phyloP scores from a whole-genome alignment of 2,113 vertebrate genomes.

The Rhinolophus sinicus region DNA sequence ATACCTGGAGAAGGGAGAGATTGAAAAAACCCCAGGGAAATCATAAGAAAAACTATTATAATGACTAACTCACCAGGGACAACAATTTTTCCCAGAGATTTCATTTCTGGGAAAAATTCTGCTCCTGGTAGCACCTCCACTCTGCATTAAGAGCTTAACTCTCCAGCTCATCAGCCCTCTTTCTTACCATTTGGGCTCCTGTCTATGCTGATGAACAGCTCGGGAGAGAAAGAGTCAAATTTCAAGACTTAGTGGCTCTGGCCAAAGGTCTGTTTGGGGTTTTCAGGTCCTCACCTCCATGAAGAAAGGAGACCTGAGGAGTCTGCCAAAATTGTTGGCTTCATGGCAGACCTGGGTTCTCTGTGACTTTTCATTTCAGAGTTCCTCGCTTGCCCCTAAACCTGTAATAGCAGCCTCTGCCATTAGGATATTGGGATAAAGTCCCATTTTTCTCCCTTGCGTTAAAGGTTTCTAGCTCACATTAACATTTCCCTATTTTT shows the following conservation, averaged over 20 bases:
- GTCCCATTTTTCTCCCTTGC: neutral
- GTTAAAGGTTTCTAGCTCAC: neutral
- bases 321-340: neutral
- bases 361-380: conserved; percentile 2
- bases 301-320: neutral
- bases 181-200: neutral
- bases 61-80: neutral
- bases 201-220: neutral
- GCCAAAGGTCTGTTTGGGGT: neutral
- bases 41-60: neutral
- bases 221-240: neutral
- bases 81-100: neutral
- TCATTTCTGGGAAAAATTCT: neutral
- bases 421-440: neutral
- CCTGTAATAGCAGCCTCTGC: neutral
- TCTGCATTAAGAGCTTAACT: neutral
- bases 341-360: fast-evolving
- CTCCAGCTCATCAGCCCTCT: neutral
- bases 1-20: neutral
- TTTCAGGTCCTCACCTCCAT: too few relatives aligned
- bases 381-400: neutral
- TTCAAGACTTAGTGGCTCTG: neutral
- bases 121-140: neutral
- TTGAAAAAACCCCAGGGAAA: neutral
- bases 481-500: neutral